Conservation (phyloP, 2,888 invertebrate species). For the Xestia c-nigrum region DNA sequence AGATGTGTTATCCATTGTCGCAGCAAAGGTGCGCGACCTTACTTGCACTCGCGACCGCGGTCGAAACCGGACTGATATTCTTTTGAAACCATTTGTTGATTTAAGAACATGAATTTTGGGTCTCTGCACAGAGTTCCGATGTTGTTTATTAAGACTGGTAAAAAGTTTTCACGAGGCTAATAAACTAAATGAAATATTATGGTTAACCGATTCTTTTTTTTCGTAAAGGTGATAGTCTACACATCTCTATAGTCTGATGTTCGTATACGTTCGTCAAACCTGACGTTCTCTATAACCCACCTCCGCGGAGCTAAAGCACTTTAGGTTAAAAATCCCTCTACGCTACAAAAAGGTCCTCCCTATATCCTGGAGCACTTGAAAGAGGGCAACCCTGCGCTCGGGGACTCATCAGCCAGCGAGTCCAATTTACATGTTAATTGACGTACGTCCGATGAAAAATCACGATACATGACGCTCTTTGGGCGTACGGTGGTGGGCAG, state of each 20-base stretch:
- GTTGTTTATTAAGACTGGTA: background rate
- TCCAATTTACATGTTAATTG: conserved; percentile 87
- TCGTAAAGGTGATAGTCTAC: background rate
- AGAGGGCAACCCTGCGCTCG: conserved; percentile 53
- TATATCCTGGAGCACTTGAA: conserved; percentile 4
- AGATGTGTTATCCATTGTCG: no score
- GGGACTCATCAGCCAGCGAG: conserved; percentile 65
- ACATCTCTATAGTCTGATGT: background rate
- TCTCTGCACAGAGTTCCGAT: background rate
- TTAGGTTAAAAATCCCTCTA: conserved; percentile 30
- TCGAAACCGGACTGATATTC: no score
- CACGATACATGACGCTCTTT: conserved; percentile 70
- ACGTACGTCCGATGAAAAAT: conserved; percentile 79
- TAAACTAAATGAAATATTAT: background rate
- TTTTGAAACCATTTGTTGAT: background rate
- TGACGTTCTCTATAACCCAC: background rate
- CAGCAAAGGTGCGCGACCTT: no score
- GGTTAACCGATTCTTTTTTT: background rate
- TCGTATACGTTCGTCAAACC: background rate
- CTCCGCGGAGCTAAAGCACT: background rate
- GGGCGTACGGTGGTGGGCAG: conserved; percentile 31
- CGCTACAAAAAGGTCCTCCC: background rate
- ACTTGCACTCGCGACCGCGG: no score
- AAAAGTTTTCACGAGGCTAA: background rate
- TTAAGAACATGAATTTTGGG: background rate